phyloP scores from a whole-genome alignment of 2,113 vertebrate species.

The Delphinapterus leucas region DNA sequence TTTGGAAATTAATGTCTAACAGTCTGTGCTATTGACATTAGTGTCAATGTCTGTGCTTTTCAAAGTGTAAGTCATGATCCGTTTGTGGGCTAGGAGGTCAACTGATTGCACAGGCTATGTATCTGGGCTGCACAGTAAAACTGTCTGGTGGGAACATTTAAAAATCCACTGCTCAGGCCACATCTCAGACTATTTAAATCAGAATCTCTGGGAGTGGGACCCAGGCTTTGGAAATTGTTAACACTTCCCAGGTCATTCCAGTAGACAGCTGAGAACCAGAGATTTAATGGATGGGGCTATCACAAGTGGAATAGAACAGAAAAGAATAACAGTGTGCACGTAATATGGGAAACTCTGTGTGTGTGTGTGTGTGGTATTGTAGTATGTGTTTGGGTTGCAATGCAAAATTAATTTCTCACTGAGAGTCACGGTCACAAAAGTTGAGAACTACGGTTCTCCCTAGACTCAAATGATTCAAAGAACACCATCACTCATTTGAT shows the following conservation, averaged over 20 bases:
- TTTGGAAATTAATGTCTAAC: neutral
- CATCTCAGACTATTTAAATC: neutral
- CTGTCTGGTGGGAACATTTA: neutral
- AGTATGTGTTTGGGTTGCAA: neutral
- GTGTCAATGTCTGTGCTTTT: neutral
- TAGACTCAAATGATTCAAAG: slow-evolving; percentile 14
- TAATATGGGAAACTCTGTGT: neutral
- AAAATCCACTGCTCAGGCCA: neutral
- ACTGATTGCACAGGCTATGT: neutral
- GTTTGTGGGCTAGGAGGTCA: neutral
- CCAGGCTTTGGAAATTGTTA: neutral
- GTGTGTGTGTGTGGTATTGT: neutral
- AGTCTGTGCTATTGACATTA: neutral
- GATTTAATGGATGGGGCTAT: neutral
- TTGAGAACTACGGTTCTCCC: neutral
- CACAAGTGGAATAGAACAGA: neutral
- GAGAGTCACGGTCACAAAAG: neutral
- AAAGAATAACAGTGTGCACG: neutral
- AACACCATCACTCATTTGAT: neutral
- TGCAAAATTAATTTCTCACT: neutral
- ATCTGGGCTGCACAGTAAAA: neutral
- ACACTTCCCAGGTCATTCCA: neutral
- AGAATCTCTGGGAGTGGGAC: neutral
- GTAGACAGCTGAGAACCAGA: neutral
- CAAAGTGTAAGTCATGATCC: neutral